Evolutionary conservation across 2,888 invertebrate genomes (phyloP).

Genomic region (Tipula vernalis): DNA sequence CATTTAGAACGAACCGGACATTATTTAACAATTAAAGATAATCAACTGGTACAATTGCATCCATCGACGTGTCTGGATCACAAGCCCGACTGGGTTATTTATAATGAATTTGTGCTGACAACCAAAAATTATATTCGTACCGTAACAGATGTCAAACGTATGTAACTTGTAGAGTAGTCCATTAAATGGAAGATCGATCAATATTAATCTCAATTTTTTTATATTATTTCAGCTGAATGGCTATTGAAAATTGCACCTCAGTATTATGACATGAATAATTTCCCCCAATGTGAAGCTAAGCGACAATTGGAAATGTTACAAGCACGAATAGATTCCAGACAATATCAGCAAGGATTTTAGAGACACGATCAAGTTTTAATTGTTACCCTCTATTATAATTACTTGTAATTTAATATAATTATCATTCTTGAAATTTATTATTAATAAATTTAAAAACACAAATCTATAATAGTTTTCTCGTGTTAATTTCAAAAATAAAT

Average conservation of each 20-base stretch:
- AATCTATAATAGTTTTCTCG: neutral
- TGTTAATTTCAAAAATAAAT: neutral
- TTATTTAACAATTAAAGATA: constrained; percentile 97
- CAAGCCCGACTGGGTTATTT: constrained; percentile 99
- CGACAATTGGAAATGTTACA: constrained; percentile 82
- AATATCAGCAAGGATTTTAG: constrained; percentile 81
- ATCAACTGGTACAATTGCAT: constrained; percentile 97
- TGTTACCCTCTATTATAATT: neutral
- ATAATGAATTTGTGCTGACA: constrained; percentile 98
- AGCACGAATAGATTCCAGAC: constrained; percentile 71
- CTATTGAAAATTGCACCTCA: constrained; percentile 89
- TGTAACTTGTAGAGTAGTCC: constrained; percentile 29
- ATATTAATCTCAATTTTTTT: neutral
- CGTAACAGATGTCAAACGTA: constrained; percentile 97
- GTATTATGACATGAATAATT: constrained; percentile 96
- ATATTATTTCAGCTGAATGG: constrained; percentile 65
- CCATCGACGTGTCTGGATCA: constrained; percentile 98
- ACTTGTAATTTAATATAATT: neutral
- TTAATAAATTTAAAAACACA: neutral
- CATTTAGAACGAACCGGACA: constrained; percentile 96
- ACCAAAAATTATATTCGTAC: constrained; percentile 99
- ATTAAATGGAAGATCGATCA: neutral
- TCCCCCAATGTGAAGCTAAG: constrained; percentile 95
- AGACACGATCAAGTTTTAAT: neutral
- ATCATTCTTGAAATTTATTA: neutral